phyloP scores from a whole-genome alignment of 2,888 invertebrate species.

The Patella caerulea region DNA sequence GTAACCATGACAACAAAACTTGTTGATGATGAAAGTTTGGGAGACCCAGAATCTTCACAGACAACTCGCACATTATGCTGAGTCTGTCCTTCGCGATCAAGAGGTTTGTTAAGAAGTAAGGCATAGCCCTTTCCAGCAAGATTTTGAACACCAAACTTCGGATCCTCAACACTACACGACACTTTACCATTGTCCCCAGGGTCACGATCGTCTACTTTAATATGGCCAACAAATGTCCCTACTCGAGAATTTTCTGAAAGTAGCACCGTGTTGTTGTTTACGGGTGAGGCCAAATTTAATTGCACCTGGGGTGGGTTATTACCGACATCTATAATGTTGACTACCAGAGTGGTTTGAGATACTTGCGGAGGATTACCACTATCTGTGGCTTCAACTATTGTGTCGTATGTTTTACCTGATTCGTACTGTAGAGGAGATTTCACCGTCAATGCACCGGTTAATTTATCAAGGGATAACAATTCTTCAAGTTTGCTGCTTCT shows the following conservation, averaged over 20 bases:
- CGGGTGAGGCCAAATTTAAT: conserved; percentile 82
- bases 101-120: conserved; percentile 45
- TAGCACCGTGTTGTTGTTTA: conserved; percentile 75
- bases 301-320: conserved; percentile 91
- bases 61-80: conserved; percentile 56
- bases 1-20: conserved; percentile 56
- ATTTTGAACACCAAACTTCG: conserved; percentile 34
- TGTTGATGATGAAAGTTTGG: conserved; percentile 52
- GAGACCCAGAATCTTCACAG: conserved; percentile 62
- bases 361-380: conserved; percentile 48
- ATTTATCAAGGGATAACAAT: conserved; percentile 79
- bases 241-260: conserved; percentile 80
- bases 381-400: conserved; percentile 75
- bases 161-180: conserved; percentile 45
- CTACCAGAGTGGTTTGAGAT: conserved; percentile 75
- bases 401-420: conserved; percentile 78
- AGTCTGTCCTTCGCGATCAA: conserved; percentile 58
- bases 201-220: conserved; percentile 78
- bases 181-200: conserved; percentile 58
- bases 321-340: conserved; percentile 78
- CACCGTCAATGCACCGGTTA: conserved; percentile 88
- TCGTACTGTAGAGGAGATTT: conserved; percentile 86
- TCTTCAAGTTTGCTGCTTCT: conserved; percentile 45
- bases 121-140: conserved; percentile 34
- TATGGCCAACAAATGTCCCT: conserved; percentile 93